phyloP scores from a whole-genome alignment of 2,113 vertebrate genomes.

The Nipponia nippon region DNA sequence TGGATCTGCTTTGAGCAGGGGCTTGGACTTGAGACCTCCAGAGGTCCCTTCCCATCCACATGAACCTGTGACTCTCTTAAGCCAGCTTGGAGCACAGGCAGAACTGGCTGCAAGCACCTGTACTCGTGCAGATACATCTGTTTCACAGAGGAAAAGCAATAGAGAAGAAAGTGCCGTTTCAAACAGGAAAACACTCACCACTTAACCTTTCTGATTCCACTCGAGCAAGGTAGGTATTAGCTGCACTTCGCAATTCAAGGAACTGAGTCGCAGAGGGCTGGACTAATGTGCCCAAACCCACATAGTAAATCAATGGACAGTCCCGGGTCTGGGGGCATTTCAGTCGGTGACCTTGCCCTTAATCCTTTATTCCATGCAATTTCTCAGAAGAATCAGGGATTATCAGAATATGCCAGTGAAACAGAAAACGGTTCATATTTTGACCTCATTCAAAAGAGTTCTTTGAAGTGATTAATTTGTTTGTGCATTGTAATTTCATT shows the following conservation, averaged over 20 bases:
- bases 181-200: neutral
- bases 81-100: neutral
- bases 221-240: neutral
- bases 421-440: neutral
- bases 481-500: slow-evolving; percentile 37
- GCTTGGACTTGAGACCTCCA: neutral
- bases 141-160: neutral
- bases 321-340: neutral
- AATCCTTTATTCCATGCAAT: neutral
- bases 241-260: neutral
- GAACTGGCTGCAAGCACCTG: neutral
- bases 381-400: slow-evolving; percentile 3
- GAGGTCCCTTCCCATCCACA: neutral
- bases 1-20: neutral
- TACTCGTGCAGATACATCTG: neutral
- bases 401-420: neutral
- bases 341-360: neutral
- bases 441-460: neutral
- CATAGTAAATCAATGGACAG: neutral
- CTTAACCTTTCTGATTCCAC: neutral
- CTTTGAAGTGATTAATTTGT: slow-evolving; percentile 32
- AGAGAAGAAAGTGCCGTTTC: neutral
- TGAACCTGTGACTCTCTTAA: neutral
- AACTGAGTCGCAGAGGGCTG: neutral
- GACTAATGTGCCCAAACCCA: neutral